Conservation (phyloP, 2,888 invertebrate genomes). For the Neoaliturus tenellus region DNA sequence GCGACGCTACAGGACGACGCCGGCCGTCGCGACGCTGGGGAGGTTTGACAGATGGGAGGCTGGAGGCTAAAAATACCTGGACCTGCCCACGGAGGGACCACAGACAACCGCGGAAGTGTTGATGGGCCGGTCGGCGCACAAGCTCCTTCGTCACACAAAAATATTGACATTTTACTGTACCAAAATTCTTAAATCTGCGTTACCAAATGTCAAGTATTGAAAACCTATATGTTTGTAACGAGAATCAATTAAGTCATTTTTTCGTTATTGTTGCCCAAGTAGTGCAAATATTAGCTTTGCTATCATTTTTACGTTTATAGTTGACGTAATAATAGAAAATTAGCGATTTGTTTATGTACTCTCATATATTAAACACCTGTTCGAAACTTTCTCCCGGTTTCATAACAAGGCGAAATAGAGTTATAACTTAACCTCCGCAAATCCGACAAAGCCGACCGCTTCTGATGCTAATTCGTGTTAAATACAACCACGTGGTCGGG, state of each 20-base stretch:
- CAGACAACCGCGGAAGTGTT: conserved; percentile 1
- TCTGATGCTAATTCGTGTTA: background rate
- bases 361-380: background rate
- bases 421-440: conserved; percentile 13
- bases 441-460: background rate
- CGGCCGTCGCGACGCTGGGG: background rate
- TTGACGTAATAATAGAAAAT: too few relatives aligned
- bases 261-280: too few relatives aligned
- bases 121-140: background rate
- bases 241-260: too few relatives aligned
- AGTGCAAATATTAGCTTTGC: too few relatives aligned
- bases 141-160: too few relatives aligned
- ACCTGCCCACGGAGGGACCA: background rate
- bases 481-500: conserved; percentile 31
- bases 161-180: too few relatives aligned
- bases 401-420: background rate
- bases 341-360: too few relatives aligned
- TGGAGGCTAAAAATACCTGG: conserved; percentile 10
- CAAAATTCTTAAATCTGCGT: too few relatives aligned
- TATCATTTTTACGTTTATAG: too few relatives aligned
- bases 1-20: background rate
- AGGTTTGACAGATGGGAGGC: background rate
- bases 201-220: too few relatives aligned
- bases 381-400: background rate
- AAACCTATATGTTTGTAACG: too few relatives aligned